Conservation (phyloP, 2,888 invertebrate species). For the Electrophaes corylata region DNA sequence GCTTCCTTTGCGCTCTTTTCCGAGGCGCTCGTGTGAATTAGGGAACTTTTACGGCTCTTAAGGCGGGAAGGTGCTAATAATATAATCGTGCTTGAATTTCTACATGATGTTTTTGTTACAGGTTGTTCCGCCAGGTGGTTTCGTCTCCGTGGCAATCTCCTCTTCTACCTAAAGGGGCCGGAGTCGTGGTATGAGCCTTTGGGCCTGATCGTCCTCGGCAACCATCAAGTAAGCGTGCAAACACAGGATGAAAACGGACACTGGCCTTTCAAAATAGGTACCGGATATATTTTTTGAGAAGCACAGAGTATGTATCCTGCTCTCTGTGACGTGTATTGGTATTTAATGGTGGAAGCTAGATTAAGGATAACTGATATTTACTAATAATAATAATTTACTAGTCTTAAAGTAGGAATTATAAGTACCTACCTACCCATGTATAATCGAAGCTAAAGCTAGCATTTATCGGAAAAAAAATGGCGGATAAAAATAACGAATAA, state of each 20-base stretch:
- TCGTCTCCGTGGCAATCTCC: conserved; percentile 94
- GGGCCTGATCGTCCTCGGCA: conserved; percentile 94
- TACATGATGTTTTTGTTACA: conserved; percentile 41
- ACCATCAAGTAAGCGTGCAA: conserved; percentile 89
- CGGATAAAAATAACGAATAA: too few relatives aligned
- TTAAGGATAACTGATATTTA: neutral
- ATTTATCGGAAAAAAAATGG: too few relatives aligned
- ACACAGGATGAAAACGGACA: conserved; percentile 87
- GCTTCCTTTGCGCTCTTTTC: too few relatives aligned
- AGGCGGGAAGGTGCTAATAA: neutral
- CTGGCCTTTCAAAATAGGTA: conserved; percentile 93
- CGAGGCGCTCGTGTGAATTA: too few relatives aligned
- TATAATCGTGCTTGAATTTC: neutral
- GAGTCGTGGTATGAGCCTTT: conserved; percentile 95
- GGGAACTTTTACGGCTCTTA: too few relatives aligned
- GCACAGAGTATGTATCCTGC: neutral
- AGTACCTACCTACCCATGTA: too few relatives aligned
- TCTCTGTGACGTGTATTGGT: neutral
- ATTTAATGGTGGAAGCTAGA: neutral
- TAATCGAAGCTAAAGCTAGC: too few relatives aligned
- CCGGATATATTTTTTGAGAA: conserved; percentile 39
- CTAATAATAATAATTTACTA: too few relatives aligned
- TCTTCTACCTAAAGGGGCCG: conserved; percentile 96
- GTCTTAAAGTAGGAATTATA: too few relatives aligned
- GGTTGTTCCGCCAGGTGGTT: conserved; percentile 87